Base-by-base conservation (phyloP, 2,888 invertebrate species). In the Eupithecia subfuscata region DNA sequence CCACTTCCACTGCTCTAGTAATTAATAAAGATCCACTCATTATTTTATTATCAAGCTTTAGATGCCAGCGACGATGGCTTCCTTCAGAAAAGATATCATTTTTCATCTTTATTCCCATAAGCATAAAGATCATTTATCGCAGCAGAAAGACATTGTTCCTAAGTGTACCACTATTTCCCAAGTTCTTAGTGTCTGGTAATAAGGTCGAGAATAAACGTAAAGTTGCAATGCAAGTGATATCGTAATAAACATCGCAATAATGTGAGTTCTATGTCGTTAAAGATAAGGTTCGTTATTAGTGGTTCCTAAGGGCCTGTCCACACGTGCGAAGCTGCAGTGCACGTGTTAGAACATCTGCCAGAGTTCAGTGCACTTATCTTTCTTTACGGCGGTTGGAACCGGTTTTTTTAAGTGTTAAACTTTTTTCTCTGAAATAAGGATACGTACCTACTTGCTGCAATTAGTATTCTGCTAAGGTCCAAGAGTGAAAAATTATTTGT, bases 341-440 rank as follows among this genome's bases (percentile, higher is more conserved):
- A 82, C 79, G 82, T 82, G 81, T 78, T 22, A 75, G 69, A 76
- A 79, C 83, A 83, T 82, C 83, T 83, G 83, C 80, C 77, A 64
- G 81, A 75, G 83, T 83, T 82, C 83, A 82, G 45, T 83, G 83
- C 80, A 83, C 83, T 76, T 75, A 75, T 60, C 71, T 75, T 74
- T 34, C 74, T 74, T 75, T 72, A 74, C 70, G 70, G 70, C 70
- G 22, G 43, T 68, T 68, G 43, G 22, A 70, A 77, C 79, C 73
- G 78, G 75, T 80, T 75, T 72, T 64, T 7, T 37, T 7, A 18
- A 45, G 75, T 80, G 74, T 72, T 68, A 18, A 56, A 43, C 56
- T 76, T 73, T 76, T 48, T 76, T 64, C 37, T 67, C n/a, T 67
- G 40, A 67, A 40, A 25, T 22, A 25, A 68, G 43, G 68, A 68